Evolutionary conservation across 2,113 vertebrate genomes (phyloP).

Genomic region (Danionella cerebrum): DNA sequence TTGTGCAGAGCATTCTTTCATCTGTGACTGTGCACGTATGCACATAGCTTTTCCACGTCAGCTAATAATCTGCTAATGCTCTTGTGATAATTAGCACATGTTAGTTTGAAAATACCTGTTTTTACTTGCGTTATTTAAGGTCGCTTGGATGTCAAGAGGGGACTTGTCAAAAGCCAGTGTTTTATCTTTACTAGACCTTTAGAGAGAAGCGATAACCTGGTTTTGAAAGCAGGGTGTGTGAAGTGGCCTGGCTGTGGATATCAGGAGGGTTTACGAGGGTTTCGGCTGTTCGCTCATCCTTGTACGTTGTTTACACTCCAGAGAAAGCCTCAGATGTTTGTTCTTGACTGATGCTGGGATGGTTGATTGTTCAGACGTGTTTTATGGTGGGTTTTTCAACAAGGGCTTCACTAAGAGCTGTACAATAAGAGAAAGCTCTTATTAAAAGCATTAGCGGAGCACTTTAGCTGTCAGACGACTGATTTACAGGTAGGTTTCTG

Average conservation of each 20-base stretch:
- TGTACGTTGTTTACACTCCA: background rate
- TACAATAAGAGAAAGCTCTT: background rate
- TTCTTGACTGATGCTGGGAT: background rate
- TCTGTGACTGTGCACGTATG: too few relatives aligned
- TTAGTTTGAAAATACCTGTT: too few relatives aligned
- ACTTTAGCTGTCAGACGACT: background rate
- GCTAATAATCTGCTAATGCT: too few relatives aligned
- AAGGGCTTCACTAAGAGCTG: background rate
- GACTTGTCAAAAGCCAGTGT: too few relatives aligned
- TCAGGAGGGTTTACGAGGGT: background rate
- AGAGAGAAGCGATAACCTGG: too few relatives aligned
- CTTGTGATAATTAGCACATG: too few relatives aligned
- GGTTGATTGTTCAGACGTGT: background rate
- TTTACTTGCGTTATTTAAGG: too few relatives aligned
- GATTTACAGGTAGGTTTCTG: slow-evolving; percentile 28
- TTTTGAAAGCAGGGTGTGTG: too few relatives aligned
- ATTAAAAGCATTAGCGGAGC: slow-evolving; percentile 4
- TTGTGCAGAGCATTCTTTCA: too few relatives aligned
- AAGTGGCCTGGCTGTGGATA: too few relatives aligned
- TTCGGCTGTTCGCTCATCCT: background rate
- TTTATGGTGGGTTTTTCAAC: background rate
- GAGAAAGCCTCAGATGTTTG: background rate
- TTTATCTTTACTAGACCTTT: background rate
- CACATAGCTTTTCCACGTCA: too few relatives aligned
- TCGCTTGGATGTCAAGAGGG: too few relatives aligned